Evolutionary conservation across 2,113 vertebrate genomes (phyloP), one percentile per base, ranked within the genome.

Genomic region (Mohoua ochrocephala): DNA sequence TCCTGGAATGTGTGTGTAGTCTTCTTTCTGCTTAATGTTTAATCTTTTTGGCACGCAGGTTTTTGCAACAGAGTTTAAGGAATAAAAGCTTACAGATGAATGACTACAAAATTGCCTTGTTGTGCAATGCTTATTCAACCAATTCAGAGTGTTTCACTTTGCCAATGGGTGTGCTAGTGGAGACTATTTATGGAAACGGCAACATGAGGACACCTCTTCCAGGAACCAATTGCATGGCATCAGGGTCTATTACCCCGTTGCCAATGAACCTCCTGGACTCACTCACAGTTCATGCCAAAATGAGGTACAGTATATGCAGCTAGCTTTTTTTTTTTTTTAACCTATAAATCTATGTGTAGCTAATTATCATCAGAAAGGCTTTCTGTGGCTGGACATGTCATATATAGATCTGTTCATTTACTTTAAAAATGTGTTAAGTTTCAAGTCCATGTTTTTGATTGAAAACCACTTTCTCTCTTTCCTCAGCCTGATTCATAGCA

Each of bases 221-320:
- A 7, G 99, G 99, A 59, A 99, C 98, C 30, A 99, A 98, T 96
- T 99, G 99, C 79, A 98, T 98, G 96, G 99, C 99, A 15, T 99
- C 99, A 11, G 99, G 99, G 47, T 99, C 99, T 26, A 98, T 99
- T 94, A 99, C 99, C 0, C 99, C 99, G 0, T 93, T 99, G 92
- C 99, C 99, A 60, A 99, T 99, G 99, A 99, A 99, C 95, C 98
- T 99, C 89, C 97, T 99, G 96, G 99, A 99, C 95, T 99, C 99
- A 0, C 98, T 99, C 84, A 99, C 99, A 4, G 99, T 99, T 81
- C 99, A 99, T 84, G 99, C 99, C 87, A 99, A 99, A 97, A 99
- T 99, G 99, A 99, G 99, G 99, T 99, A 96, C 7, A 30, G 37
- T 92, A 74, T 65, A 70, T 69, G 18, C 52, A 63, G 44, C 47